Evolutionary conservation across 1,140 invertebrate species (phyloP).

Genomic region (Scylla paramamosain): DNA sequence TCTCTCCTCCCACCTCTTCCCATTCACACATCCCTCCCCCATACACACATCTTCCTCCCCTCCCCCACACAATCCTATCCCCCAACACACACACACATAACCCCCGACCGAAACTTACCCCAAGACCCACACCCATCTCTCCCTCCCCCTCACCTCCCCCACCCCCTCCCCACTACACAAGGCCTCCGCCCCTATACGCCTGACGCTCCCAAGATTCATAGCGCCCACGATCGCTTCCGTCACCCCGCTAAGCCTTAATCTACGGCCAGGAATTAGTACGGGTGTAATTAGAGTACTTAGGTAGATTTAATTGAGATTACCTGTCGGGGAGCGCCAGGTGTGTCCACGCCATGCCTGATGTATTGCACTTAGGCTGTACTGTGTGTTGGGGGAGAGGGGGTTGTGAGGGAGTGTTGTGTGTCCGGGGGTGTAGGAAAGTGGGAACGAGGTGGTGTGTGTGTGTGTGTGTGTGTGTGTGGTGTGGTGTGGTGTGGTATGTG

Average conservation of each 20-base stretch:
- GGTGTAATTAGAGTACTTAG: constrained; percentile 51
- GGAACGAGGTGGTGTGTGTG: neutral
- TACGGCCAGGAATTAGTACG: constrained; percentile 28
- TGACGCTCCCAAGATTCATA: neutral
- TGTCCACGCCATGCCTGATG: neutral
- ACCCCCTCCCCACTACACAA: neutral
- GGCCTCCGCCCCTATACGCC: neutral
- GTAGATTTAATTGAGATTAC: constrained; percentile 56
- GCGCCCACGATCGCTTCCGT: neutral
- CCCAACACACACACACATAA: neutral
- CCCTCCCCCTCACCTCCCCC: too few species aligned
- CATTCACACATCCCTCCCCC: neutral
- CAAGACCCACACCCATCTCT: too few species aligned
- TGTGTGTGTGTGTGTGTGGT: neutral
- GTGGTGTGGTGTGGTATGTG: neutral
- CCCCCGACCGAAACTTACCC: too few species aligned
- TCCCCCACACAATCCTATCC: too few species aligned
- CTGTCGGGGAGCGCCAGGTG: constrained; percentile 32
- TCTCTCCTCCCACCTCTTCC: neutral
- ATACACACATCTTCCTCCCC: too few species aligned
- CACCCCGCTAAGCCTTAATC: constrained; percentile 26
- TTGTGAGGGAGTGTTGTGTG: too few species aligned
- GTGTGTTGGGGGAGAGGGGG: too few species aligned
- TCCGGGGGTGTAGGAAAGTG: too few species aligned
- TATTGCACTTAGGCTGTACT: neutral